Percentiles rank a stretch among this genome's conserved stretches.
These are phyloP conservation scores for Petrocephalus microphthalmus DNA, from an alignment of 2,113 vertebrate genomes.

Conservation along the genomic window DNA sequence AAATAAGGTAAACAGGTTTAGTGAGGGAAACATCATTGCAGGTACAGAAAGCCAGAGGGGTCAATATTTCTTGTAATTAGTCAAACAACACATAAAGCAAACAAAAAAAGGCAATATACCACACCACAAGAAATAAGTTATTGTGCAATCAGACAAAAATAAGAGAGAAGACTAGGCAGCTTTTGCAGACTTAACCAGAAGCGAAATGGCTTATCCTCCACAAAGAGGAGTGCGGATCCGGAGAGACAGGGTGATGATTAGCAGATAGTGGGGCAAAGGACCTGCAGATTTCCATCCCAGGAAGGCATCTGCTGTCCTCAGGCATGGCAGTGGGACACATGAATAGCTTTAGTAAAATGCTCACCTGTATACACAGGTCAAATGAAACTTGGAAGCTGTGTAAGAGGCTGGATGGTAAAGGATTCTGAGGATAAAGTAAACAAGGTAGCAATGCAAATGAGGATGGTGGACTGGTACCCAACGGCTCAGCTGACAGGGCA, in stretches of 20 bases:
- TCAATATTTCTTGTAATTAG: not conserved
- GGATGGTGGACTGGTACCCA: not conserved
- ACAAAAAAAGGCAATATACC: not conserved
- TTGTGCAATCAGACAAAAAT: not conserved
- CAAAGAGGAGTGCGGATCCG: not conserved
- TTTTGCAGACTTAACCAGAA: not conserved
- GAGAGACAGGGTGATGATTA: not conserved
- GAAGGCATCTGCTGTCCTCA: not conserved
- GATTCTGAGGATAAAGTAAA: not conserved
- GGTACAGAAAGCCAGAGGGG: not conserved
- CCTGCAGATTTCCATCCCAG: not conserved
- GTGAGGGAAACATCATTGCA: not conserved
- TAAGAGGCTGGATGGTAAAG: not conserved
- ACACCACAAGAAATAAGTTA: not conserved
- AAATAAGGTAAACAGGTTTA: not conserved
- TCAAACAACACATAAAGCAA: not conserved
- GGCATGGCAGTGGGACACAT: not conserved
- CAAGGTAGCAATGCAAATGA: not conserved
- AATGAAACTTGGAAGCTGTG: not conserved
- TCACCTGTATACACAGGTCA: not conserved
- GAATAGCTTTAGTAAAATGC: not conserved
- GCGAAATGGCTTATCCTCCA: not conserved
- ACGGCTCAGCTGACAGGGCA: not conserved
- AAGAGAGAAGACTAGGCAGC: not conserved
- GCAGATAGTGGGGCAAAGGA: not conserved